These are phyloP conservation scores for Macroramphosus scolopax DNA, from an alignment of 2,797 vertebrate genomes.

Conservation along the genomic window DNA sequence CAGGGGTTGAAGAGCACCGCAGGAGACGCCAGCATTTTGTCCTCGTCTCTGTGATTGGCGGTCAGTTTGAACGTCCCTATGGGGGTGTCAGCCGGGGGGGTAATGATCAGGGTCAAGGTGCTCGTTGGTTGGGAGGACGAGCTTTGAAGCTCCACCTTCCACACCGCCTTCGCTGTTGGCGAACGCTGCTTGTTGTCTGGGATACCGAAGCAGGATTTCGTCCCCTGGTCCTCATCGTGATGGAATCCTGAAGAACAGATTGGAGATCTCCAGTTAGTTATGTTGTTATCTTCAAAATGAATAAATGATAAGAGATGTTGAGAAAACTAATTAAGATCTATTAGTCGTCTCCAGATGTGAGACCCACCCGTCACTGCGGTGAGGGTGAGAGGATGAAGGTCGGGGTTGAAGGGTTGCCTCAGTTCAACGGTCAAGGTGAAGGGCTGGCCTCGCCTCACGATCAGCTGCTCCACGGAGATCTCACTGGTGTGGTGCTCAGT, in stretches of 20 bases:
- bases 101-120: constrained; percentile 53
- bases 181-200: not conserved
- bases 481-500: constrained; percentile 72
- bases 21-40: constrained; percentile 37
- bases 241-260: constrained; percentile 70
- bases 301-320: too few relatives aligned
- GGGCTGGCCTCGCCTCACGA: constrained; percentile 78
- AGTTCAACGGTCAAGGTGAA: constrained; percentile 74
- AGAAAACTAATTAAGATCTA: too few relatives aligned
- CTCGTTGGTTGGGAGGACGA: not conserved
- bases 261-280: too few relatives aligned
- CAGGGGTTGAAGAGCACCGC: constrained; percentile 82
- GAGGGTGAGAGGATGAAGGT: constrained; percentile 60
- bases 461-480: constrained; percentile 57
- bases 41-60: constrained; percentile 30
- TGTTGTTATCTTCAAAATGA: too few relatives aligned
- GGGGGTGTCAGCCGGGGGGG: constrained; percentile 71
- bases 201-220: constrained; percentile 67
- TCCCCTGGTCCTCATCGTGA: constrained; percentile 70
- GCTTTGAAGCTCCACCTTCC: constrained; percentile 51
- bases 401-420: constrained; percentile 20
- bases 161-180: not conserved
- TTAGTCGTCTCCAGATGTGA: too few relatives aligned
- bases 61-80: constrained; percentile 78
- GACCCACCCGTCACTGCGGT: constrained; percentile 72